Conservation (phyloP, 2,797 vertebrate species). For the Chiloscyllium punctatum region DNA sequence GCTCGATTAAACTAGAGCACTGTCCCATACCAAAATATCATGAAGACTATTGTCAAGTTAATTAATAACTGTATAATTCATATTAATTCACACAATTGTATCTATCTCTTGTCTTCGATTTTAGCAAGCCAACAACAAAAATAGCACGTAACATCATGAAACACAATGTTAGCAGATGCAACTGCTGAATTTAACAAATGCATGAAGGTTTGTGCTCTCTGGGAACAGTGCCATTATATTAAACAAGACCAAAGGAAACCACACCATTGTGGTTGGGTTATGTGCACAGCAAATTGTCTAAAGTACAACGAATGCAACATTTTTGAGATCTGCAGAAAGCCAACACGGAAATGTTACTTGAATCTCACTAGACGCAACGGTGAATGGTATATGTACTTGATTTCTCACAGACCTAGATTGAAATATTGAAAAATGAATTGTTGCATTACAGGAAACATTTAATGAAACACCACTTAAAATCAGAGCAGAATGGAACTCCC, state of each 20-base stretch:
- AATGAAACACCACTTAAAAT: not conserved
- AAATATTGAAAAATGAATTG: not conserved
- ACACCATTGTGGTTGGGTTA: not conserved
- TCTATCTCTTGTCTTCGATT: too few species aligned
- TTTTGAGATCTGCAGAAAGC: not conserved
- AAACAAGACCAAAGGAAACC: slow-evolving; percentile 9
- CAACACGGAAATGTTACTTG: not conserved
- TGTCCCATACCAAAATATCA: not conserved
- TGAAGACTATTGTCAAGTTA: not conserved
- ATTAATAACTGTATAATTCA: not conserved
- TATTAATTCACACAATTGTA: not conserved
- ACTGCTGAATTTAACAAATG: not conserved
- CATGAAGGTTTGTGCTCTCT: too few species aligned
- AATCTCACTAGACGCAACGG: not conserved
- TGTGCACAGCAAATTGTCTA: not conserved
- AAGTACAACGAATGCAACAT: not conserved
- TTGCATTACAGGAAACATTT: too few species aligned
- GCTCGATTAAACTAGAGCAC: not conserved
- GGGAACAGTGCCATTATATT: not conserved
- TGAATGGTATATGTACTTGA: not conserved
- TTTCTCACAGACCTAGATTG: not conserved
- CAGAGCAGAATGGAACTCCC: not conserved
- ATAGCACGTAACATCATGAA: not conserved
- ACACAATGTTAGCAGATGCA: not conserved
- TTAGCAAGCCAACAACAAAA: not conserved